Base-by-base conservation (phyloP, 1,140 invertebrate genomes). In the Drosophila quadrilineata region DNA sequence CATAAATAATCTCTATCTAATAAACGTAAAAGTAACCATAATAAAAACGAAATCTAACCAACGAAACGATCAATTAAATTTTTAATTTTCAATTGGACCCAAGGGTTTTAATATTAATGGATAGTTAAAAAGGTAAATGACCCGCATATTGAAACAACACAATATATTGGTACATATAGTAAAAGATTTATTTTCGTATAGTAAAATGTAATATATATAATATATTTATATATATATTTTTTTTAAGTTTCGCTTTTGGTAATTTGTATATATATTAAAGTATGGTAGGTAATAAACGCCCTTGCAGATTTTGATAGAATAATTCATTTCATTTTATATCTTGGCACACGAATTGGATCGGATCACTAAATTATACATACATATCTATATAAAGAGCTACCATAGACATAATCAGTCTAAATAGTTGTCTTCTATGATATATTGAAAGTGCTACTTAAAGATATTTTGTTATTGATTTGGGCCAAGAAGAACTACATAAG, bases 21-120 rank as follows among this genome's bases (percentile, higher is more conserved):
- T n/a, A 82, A 31, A 53, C 24, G 46, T 16, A 33, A 66, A 45
- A 56, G 48, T 75, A 75, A 80, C 57, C 60, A 54, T 56, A 75
- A 80, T 62, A 80, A 80, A 63, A 75, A 69, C 77, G 77, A 82
- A 64, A 84, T 84, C 77, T 82, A 82, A 82, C 77, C 57, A 82
- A 84, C 77, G 77, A 82, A 66, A 46, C 26, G 17, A 28, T 28
- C 21, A 16, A 56, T 43, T 53, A 62, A 48, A 43, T 71, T 24
- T 59, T 68, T 19, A 52, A 22, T 71, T 24, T 59, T 68, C 16
- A 52, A 22, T 76, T 65, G 46, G 67, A 9, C 52, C 24, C 3
- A 43, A 36, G 48, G 54, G 40, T 5, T 10, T n/a, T 48, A 14
- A 3, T 3, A 16, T 21, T 41, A 26, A 28, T 43, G 6, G 2